Evolutionary conservation across 2,888 invertebrate species (phyloP).

Genomic region (Lottia scabra): DNA sequence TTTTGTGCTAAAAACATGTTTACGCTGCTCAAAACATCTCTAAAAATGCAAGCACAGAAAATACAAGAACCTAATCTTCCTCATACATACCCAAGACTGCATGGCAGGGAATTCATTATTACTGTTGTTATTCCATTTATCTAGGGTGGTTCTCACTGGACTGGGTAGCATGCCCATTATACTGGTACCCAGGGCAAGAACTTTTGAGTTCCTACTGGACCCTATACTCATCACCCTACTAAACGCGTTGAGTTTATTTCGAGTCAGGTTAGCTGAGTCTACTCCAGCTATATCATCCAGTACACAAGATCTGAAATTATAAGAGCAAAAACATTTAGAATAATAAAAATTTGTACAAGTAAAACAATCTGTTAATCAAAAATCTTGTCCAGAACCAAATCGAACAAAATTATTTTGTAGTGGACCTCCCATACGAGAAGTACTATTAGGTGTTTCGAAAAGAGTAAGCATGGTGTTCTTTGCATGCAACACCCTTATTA

Average conservation of each 20-base stretch:
- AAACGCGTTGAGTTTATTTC: slow-evolving; percentile 64
- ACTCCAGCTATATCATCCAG: slow-evolving; percentile 46
- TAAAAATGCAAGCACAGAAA: background rate
- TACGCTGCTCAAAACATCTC: too few species aligned
- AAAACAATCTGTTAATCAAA: too few species aligned
- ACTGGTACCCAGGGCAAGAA: slow-evolving; percentile 72
- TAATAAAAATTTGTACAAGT: too few species aligned
- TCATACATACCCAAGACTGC: slow-evolving; percentile 72
- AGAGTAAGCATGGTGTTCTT: too few species aligned
- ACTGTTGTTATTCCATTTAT: slow-evolving; percentile 75
- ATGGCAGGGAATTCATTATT: slow-evolving; percentile 72
- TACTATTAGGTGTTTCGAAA: too few species aligned
- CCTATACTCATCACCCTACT: slow-evolving; percentile 70
- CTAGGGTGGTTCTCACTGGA: slow-evolving; percentile 73
- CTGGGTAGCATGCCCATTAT: slow-evolving; percentile 74
- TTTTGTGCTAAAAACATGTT: too few species aligned
- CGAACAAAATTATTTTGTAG: too few species aligned
- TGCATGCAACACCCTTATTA: too few species aligned
- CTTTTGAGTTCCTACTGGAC: slow-evolving; percentile 67
- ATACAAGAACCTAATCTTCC: background rate
- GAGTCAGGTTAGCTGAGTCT: slow-evolving; percentile 42
- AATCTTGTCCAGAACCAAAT: too few species aligned
- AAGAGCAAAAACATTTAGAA: too few species aligned
- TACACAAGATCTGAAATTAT: slow-evolving; percentile 49
- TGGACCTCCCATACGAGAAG: too few species aligned